Base-by-base conservation (phyloP, 30 jellyfish, hydroid and myxozoan species). In the Aurelia coerulea region DNA sequence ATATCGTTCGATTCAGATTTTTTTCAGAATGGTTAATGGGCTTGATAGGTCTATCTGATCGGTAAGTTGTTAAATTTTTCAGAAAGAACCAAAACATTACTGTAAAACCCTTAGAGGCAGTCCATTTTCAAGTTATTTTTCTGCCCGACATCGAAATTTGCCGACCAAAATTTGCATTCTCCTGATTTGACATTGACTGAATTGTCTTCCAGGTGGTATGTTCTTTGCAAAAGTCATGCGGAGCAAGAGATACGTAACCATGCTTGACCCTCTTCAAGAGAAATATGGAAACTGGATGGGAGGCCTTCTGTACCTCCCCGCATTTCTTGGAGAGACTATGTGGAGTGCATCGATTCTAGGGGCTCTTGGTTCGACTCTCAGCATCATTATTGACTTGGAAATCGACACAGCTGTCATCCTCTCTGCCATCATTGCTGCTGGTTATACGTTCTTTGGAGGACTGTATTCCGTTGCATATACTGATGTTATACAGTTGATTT, bases 251-350 rank as follows among this genome's bases (percentile, higher is more conserved):
- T 89, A 89, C 76, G 85, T 89, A 49, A 89, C 97, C 0, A 89
- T 89, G 97, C 87, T 89, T 60, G 97, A 89, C 76, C 97, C 97
- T 13, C 63, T 89, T 73, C 97, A 89, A 76, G 93, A 89, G 62
- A 89, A 80, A 49, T 89, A 89, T 62, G 97, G 97, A 5, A 77
- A 89, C 49, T 74, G 81, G 88, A 89, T 89, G 97, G 97, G 97
- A 29, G 97, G 91, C 39, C 59, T 89, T 10, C 76, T 89, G 60
- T 89, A 89, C 56, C 56, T 89, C 51, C 97, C 97, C n/a, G 97
- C 97, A 10, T 89, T 89, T 33, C 94, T 81, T 17, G 97, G 97
- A 1, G 97, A 89, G 80, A 82, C 94, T 23, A 79, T 89, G 85
- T 89, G 93, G 93, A 66, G 91, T 15, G 97, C 93, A 2, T 78